Evolutionary conservation across 2,888 invertebrate genomes (phyloP).

Genomic region (Neria commutata): DNA sequence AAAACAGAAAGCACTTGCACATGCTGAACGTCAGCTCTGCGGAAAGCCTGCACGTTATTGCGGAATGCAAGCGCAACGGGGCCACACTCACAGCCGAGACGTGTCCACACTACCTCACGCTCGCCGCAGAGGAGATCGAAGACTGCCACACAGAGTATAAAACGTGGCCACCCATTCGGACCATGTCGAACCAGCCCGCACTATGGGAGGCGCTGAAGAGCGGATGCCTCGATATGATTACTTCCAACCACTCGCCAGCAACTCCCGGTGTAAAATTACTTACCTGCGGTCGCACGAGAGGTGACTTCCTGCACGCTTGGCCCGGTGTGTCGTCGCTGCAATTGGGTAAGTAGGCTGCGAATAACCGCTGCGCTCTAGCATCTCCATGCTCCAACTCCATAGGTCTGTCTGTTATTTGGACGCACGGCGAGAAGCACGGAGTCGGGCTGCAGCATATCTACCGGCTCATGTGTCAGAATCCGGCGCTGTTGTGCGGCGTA

Average conservation of each 20-base stretch:
- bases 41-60: slow-evolving; percentile 67
- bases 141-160: slow-evolving; percentile 72
- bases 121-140: slow-evolving; percentile 70
- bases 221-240: slow-evolving; percentile 69
- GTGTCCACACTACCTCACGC: slow-evolving; percentile 74
- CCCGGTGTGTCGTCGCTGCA: slow-evolving; percentile 77
- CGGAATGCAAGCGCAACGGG: slow-evolving; percentile 62
- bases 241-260: slow-evolving; percentile 74
- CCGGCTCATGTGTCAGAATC: slow-evolving; percentile 67
- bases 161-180: slow-evolving; percentile 75
- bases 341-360: slow-evolving; percentile 64
- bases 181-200: slow-evolving; percentile 67
- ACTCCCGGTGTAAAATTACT: slow-evolving; percentile 68
- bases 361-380: not conserved
- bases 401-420: slow-evolving; percentile 75
- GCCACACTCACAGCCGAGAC: slow-evolving; percentile 73
- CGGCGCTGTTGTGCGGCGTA: slow-evolving; percentile 70
- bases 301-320: slow-evolving; percentile 74
- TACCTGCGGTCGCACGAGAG: slow-evolving; percentile 60
- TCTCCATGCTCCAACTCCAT: slow-evolving; percentile 10
- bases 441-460: slow-evolving; percentile 65
- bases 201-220: slow-evolving; percentile 70
- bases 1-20: slow-evolving; percentile 68
- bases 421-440: slow-evolving; percentile 65
- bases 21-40: slow-evolving; percentile 73